phyloP scores from a whole-genome alignment of 2,113 vertebrate species.

The Gracilinanus agilis region DNA sequence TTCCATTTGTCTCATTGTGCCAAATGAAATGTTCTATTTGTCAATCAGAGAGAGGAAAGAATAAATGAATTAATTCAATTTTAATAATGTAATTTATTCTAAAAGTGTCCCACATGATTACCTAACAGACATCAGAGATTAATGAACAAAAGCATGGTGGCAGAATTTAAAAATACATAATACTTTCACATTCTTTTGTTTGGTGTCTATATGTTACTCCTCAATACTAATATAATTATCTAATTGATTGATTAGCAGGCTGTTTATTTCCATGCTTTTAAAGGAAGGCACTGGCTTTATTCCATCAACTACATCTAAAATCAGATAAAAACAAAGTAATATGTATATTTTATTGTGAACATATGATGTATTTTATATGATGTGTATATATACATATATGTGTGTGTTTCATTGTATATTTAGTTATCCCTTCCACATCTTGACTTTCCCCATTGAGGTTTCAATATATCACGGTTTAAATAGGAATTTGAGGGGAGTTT shows the following conservation, averaged over 20 bases:
- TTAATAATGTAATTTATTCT: neutral
- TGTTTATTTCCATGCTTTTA: neutral
- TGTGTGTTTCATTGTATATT: neutral
- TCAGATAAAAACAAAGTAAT: neutral
- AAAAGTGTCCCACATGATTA: conserved; percentile 5
- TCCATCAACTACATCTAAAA: neutral
- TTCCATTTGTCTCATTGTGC: conserved; percentile 1
- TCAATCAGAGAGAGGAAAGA: conserved; percentile 16
- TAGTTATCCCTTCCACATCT: too few relatives aligned
- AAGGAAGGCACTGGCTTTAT: neutral
- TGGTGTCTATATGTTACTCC: neutral
- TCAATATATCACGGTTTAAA: too few relatives aligned
- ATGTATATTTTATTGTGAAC: neutral
- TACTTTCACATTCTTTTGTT: neutral
- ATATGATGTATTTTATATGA: neutral
- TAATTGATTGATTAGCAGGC: neutral
- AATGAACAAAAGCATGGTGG: conserved; percentile 28
- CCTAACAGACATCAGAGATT: conserved; percentile 2
- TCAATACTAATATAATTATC: neutral
- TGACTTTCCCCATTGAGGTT: too few relatives aligned
- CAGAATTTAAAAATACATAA: conserved; percentile 1
- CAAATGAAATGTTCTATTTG: neutral
- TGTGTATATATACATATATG: neutral
- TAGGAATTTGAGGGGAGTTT: too few relatives aligned
- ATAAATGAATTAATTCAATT: conserved; percentile 6